These are phyloP conservation scores for Apeira syringaria DNA, from an alignment of 2,888 invertebrate species.

Conservation along the genomic window DNA sequence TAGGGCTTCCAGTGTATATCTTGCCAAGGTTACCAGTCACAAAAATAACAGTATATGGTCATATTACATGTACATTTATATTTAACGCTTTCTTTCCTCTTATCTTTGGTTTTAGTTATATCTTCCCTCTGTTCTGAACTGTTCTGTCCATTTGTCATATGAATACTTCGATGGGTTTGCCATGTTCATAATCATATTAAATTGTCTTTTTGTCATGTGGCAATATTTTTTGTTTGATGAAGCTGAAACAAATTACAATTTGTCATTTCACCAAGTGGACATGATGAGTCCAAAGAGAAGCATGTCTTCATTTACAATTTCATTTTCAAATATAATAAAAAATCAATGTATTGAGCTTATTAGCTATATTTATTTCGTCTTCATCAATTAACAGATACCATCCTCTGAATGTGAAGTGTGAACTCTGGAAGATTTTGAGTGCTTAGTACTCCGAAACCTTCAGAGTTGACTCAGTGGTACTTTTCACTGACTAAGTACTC, in stretches of 20 bases:
- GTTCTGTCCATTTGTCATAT: conserved; percentile 22
- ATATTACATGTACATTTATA: conserved; percentile 13
- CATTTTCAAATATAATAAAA: too few relatives aligned
- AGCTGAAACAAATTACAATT: too few relatives aligned
- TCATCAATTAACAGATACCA: conserved; percentile 6
- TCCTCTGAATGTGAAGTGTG: too few relatives aligned
- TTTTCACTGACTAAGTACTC: not conserved
- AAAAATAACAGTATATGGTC: conserved; percentile 24
- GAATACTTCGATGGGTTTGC: conserved; percentile 38
- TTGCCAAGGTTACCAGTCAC: conserved; percentile 38
- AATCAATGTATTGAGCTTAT: too few relatives aligned
- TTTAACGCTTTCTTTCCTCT: conserved; percentile 33
- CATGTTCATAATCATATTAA: conserved; percentile 53
- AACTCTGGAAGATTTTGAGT: conserved; percentile 12
- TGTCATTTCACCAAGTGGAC: too few relatives aligned
- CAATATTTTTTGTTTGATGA: conserved; percentile 21
- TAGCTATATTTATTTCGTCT: conserved; percentile 17
- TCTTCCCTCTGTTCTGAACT: conserved; percentile 9
- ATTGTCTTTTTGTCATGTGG: conserved; percentile 34
- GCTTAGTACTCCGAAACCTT: not conserved
- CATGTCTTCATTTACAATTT: too few relatives aligned
- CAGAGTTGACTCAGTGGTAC: not conserved
- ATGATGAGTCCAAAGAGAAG: too few relatives aligned
- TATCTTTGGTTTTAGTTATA: conserved; percentile 10
- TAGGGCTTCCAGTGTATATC: conserved; percentile 50